These are phyloP conservation scores for Enteromius fasciolatus DNA, from an alignment of 2,797 vertebrate species.

Conservation along the genomic window DNA sequence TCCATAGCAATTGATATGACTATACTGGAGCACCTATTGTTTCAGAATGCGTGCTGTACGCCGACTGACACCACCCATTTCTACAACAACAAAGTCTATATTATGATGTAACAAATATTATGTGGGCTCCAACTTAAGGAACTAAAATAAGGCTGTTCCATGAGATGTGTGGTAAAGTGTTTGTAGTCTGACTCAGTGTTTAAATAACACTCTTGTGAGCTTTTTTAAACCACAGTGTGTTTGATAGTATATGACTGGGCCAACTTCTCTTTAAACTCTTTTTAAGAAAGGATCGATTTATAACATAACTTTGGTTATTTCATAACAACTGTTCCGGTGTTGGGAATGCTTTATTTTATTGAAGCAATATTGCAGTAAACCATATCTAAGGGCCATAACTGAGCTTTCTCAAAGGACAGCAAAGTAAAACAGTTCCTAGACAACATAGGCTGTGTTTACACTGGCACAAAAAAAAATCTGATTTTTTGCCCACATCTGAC, in stretches of 20 bases:
- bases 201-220: neutral
- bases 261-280: conserved; percentile 11
- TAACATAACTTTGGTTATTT: neutral
- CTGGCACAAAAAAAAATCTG: too few species aligned
- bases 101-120: conserved; percentile 25
- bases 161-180: neutral
- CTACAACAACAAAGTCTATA: neutral
- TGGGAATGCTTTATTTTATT: conserved; percentile 22
- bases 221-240: conserved; percentile 9
- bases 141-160: conserved; percentile 2
- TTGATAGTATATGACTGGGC: conserved; percentile 12
- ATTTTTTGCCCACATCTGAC: too few species aligned
- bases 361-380: conserved; percentile 14
- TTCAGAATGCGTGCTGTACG: neutral
- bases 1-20: neutral
- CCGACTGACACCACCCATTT: neutral
- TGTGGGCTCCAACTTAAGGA: neutral
- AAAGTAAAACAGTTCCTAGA: conserved; percentile 9
- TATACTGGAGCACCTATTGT: neutral
- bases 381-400: neutral
- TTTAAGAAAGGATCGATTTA: conserved; percentile 8
- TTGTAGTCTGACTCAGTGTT: conserved; percentile 6
- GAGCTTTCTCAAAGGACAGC: neutral
- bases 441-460: neutral
- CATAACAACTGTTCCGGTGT: neutral